Percentiles rank a stretch among this genome's conserved stretches.
Conservation (phyloP, 1,140 invertebrate genomes). For the Oedothorax gibbosus region DNA sequence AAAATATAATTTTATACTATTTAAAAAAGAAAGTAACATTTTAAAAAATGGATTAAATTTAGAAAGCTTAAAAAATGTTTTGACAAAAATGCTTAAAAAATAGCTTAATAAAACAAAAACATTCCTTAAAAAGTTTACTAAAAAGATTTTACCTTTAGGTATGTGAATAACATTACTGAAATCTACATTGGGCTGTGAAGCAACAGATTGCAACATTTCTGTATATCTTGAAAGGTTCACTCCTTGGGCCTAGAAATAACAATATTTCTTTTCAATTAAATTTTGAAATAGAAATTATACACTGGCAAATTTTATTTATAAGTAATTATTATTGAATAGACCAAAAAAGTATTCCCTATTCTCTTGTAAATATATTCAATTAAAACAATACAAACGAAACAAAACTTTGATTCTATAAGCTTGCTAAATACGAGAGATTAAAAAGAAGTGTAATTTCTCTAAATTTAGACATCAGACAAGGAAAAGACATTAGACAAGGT, state of each 20-base stretch:
- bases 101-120: too few species aligned
- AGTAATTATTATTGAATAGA: too few species aligned
- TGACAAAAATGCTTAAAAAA: too few species aligned
- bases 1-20: not conserved
- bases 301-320: too few species aligned
- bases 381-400: not conserved
- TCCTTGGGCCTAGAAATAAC: conserved; percentile 71
- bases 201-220: conserved; percentile 78
- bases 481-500: too few species aligned
- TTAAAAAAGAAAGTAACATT: not conserved
- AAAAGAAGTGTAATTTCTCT: too few species aligned
- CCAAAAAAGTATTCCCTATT: too few species aligned
- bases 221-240: conserved; percentile 80
- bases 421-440: too few species aligned
- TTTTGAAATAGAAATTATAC: not conserved
- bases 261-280: not conserved
- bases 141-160: conserved; percentile 71
- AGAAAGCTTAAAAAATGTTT: too few species aligned
- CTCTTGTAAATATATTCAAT: too few species aligned
- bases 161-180: conserved; percentile 83
- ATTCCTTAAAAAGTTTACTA: too few species aligned
- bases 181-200: conserved; percentile 80
- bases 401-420: not conserved
- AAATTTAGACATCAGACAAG: too few species aligned
- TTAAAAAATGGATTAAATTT: not conserved